These are phyloP conservation scores for Quiscalus mexicanus DNA, from an alignment of 2,113 vertebrate genomes.

Conservation along the genomic window DNA sequence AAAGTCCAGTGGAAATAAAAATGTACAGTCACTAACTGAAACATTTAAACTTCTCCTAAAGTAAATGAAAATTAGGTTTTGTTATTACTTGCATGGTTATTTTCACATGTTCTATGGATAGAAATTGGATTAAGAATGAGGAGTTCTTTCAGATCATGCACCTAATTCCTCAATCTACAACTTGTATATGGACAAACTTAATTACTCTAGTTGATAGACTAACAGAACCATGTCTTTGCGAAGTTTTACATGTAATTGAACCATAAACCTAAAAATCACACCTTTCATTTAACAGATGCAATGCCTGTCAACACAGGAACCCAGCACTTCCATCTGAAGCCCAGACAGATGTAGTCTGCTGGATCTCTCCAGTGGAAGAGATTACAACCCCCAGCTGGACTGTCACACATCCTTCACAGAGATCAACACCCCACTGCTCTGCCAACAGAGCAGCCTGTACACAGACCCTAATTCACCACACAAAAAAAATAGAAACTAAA, in stretches of 20 bases:
- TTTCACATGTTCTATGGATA: background rate
- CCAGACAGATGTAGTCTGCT: background rate
- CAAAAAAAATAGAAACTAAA: accelerated
- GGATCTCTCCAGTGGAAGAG: background rate
- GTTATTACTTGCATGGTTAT: background rate
- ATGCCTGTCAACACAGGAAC: background rate
- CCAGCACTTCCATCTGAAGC: background rate
- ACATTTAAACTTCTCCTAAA: background rate
- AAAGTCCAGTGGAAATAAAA: background rate
- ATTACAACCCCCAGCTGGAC: conserved; percentile 20
- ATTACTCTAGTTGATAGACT: background rate
- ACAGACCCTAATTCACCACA: background rate
- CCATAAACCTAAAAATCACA: background rate
- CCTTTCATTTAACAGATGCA: background rate
- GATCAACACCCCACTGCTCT: background rate
- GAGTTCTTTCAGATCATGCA: background rate
- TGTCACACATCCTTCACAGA: background rate
- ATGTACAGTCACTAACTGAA: background rate
- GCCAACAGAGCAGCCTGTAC: background rate
- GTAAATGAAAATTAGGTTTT: background rate
- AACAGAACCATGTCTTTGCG: background rate
- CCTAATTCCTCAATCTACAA: background rate
- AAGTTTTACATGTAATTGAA: background rate
- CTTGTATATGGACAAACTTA: background rate
- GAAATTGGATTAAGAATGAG: background rate